These are phyloP conservation scores for Elephantulus edwardii DNA, from an alignment of 2,113 vertebrate genomes.

Conservation along the genomic window DNA sequence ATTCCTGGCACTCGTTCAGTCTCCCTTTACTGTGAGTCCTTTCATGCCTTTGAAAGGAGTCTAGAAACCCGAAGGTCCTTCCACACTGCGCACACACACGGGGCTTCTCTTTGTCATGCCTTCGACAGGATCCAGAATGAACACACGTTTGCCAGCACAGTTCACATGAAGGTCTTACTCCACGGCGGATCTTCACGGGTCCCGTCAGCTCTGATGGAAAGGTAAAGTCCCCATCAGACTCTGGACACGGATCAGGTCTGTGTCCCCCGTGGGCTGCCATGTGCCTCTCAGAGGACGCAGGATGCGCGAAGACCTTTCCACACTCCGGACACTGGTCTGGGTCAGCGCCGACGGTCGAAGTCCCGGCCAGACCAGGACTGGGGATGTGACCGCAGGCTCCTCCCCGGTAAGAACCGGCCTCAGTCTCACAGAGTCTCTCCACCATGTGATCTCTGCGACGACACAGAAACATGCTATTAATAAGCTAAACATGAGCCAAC, in stretches of 20 bases:
- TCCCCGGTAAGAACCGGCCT: background rate
- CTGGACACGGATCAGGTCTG: background rate
- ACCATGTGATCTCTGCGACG: background rate
- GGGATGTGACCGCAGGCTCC: background rate
- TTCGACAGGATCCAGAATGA: background rate
- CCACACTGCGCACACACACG: background rate
- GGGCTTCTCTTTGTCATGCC: background rate
- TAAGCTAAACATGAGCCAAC: too few relatives aligned
- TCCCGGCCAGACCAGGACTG: background rate
- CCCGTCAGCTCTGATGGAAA: background rate
- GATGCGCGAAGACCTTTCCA: slow-evolving; percentile 37
- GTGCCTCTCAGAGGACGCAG: background rate
- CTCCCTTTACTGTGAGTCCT: slow-evolving; percentile 63
- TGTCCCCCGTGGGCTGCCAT: background rate
- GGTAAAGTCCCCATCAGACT: slow-evolving; percentile 30
- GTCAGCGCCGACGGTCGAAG: background rate
- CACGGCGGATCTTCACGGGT: slow-evolving; percentile 36
- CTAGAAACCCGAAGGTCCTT: slow-evolving; percentile 49
- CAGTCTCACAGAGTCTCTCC: background rate
- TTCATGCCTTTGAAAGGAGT: slow-evolving; percentile 55
- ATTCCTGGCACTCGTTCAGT: slow-evolving; percentile 63
- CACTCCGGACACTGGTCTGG: slow-evolving; percentile 59
- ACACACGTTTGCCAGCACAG: slow-evolving; percentile 56
- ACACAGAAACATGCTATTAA: background rate
- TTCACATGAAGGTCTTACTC: slow-evolving; percentile 54